phyloP scores from a whole-genome alignment of 2,888 invertebrate species.

The Acrobasis repandana region DNA sequence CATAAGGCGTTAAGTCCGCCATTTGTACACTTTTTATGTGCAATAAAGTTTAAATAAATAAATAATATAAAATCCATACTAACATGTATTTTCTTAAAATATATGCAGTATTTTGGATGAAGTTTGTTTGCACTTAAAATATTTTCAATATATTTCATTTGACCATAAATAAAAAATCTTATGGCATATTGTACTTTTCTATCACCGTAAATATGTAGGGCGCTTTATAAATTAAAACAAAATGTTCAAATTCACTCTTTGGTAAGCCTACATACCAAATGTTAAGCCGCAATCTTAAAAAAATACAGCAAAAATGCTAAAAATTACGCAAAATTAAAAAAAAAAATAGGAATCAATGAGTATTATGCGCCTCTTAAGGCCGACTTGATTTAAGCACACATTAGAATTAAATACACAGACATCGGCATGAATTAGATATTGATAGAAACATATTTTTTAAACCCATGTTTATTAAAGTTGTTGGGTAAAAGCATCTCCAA shows the following conservation, averaged over 20 bases:
- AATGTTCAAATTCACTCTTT: slow-evolving; percentile 48
- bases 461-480: not conserved
- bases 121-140: too few relatives aligned
- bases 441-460: not conserved
- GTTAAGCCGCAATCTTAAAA: slow-evolving; percentile 39
- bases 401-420: not conserved
- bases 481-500: too few relatives aligned
- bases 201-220: slow-evolving; percentile 44
- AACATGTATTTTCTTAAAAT: too few relatives aligned
- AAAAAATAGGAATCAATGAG: slow-evolving; percentile 62
- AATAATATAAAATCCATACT: too few relatives aligned
- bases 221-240: slow-evolving; percentile 29
- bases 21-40: too few relatives aligned
- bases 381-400: slow-evolving; percentile 21
- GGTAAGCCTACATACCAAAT: slow-evolving; percentile 50
- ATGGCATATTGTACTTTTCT: slow-evolving; percentile 67
- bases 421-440: not conserved
- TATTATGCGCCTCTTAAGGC: slow-evolving; percentile 43
- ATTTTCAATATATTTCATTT: too few relatives aligned
- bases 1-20: too few relatives aligned
- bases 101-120: too few relatives aligned
- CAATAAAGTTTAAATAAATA: too few relatives aligned
- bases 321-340: slow-evolving; percentile 43
- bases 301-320: slow-evolving; percentile 35
- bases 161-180: slow-evolving; percentile 41